Evolutionary conservation across 2,113 vertebrate species (phyloP).

Genomic region (Myotis yumanensis): DNA sequence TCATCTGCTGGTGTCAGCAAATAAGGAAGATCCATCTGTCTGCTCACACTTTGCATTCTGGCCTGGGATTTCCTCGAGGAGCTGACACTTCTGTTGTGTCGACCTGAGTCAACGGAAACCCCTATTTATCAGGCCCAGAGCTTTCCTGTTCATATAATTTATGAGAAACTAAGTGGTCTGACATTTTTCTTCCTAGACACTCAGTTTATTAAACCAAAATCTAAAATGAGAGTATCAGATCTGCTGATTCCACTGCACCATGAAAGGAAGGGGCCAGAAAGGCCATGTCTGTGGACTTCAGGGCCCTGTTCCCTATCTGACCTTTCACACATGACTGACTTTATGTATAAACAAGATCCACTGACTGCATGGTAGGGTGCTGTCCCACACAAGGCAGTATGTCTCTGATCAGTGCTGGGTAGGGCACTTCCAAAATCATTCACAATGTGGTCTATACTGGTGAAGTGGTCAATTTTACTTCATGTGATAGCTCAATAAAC

Average conservation of each 20-base stretch:
- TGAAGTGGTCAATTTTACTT: background rate
- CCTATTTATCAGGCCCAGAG: background rate
- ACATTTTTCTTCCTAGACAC: background rate
- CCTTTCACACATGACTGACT: background rate
- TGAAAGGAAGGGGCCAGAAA: background rate
- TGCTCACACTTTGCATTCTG: background rate
- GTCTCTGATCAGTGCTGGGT: background rate
- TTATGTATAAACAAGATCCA: background rate
- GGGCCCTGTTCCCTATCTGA: background rate
- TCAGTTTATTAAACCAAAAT: background rate
- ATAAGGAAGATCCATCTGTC: background rate
- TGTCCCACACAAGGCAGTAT: background rate
- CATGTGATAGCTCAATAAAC: background rate
- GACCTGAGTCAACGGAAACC: background rate
- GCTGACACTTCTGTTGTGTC: background rate
- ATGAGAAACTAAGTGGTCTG: background rate
- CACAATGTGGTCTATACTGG: background rate
- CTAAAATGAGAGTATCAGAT: background rate
- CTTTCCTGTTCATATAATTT: background rate
- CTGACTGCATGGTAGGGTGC: no score
- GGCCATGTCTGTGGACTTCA: background rate
- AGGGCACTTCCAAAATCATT: background rate
- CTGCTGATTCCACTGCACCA: background rate
- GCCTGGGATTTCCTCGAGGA: background rate
- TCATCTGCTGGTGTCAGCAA: background rate